These are phyloP conservation scores for Charadrius vociferus DNA, from an alignment of 2,113 vertebrate species.

Conservation along the genomic window DNA sequence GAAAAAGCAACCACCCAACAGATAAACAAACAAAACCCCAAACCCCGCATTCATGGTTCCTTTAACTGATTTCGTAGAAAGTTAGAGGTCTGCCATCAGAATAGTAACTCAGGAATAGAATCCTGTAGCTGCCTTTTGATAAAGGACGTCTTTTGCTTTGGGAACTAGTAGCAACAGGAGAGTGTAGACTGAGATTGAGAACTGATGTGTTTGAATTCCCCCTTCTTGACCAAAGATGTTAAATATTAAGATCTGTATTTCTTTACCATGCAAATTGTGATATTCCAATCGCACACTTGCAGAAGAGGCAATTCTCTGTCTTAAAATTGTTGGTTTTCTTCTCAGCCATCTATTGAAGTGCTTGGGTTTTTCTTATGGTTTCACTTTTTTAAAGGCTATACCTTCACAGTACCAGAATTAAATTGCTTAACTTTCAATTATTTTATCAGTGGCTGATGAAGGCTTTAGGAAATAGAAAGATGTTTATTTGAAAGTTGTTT, in stretches of 20 bases:
- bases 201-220: neutral
- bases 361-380: neutral
- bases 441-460: neutral
- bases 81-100: neutral
- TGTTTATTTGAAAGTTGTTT: neutral
- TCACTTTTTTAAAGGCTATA: neutral
- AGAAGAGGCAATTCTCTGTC: neutral
- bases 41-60: accelerated
- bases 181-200: neutral
- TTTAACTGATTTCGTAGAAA: neutral
- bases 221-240: neutral
- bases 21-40: neutral
- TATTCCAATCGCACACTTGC: neutral
- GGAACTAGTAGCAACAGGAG: neutral
- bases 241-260: neutral
- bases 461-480: neutral
- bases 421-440: neutral
- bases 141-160: neutral
- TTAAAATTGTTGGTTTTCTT: neutral
- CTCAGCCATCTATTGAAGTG: neutral
- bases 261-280: neutral
- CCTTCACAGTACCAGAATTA: neutral
- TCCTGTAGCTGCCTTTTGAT: neutral
- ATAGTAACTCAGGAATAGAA: neutral
- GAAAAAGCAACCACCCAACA: neutral